Evolutionary conservation across 2,797 vertebrate genomes (phyloP).

Genomic region (Pseudotriccus pelzelni): DNA sequence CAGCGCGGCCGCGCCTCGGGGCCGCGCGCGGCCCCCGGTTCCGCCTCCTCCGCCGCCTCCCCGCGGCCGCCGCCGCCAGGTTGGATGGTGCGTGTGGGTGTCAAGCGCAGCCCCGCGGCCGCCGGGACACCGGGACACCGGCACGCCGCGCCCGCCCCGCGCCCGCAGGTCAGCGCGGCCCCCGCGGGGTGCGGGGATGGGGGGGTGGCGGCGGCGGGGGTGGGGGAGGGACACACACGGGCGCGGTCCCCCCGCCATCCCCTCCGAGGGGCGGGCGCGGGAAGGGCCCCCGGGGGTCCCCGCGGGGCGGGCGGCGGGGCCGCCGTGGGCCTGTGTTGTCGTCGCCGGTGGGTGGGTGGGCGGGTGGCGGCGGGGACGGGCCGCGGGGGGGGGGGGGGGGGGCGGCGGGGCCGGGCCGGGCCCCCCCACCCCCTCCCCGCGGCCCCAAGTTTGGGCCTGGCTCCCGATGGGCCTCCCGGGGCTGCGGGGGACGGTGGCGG

Average conservation of each 20-base stretch:
- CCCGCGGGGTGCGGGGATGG: neutral
- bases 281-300: neutral
- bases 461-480: fast-evolving
- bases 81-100: slow-evolving; percentile 74
- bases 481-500: neutral
- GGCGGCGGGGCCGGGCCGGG: too few species aligned
- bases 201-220: too few species aligned
- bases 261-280: neutral
- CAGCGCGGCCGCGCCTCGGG: slow-evolving; percentile 8
- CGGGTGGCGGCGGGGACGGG: neutral
- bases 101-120: slow-evolving; percentile 53
- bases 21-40: slow-evolving; percentile 1
- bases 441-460: neutral
- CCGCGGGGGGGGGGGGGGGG: too few species aligned
- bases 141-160: neutral
- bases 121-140: neutral
- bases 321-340: neutral
- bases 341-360: neutral
- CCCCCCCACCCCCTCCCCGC: too few species aligned
- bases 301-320: neutral
- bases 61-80: neutral
- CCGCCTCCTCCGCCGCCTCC: neutral
- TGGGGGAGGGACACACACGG: too few species aligned
- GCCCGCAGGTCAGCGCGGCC: neutral
- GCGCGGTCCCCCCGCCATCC: too few species aligned